Percentiles rank a stretch among this genome's conserved stretches.
These are phyloP conservation scores for Temnothorax unifasciatus DNA, from an alignment of 2,888 invertebrate species.

Conservation along the genomic window DNA sequence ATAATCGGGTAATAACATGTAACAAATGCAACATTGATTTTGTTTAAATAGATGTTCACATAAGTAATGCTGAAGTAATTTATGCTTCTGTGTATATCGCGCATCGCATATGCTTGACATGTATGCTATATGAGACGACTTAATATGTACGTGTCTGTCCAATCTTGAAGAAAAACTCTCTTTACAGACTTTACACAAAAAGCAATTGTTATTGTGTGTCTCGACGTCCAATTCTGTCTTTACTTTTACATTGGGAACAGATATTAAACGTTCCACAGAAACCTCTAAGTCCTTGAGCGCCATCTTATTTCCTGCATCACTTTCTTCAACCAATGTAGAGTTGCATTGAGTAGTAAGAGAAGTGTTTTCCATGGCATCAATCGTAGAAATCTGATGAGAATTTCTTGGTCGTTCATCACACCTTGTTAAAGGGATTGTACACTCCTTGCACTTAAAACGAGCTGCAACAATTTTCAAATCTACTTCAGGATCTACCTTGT, in stretches of 20 bases:
- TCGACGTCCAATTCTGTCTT: neutral
- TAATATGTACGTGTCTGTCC: slow-evolving; percentile 43
- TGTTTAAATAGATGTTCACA: slow-evolving; percentile 58
- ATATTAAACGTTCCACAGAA: slow-evolving; percentile 41
- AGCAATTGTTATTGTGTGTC: neutral
- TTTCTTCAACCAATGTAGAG: neutral
- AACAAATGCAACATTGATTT: slow-evolving; percentile 73
- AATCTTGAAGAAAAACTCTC: slow-evolving; percentile 43
- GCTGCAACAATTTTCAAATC: neutral
- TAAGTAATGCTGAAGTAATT: slow-evolving; percentile 70
- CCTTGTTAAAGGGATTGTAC: slow-evolving; percentile 51
- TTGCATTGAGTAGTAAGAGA: neutral
- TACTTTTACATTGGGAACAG: neutral
- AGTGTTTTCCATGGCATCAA: neutral
- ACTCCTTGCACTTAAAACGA: slow-evolving; percentile 47
- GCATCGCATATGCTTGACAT: slow-evolving; percentile 73
- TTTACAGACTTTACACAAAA: slow-evolving; percentile 60
- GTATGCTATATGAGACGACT: slow-evolving; percentile 61
- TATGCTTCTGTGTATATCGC: slow-evolving; percentile 54
- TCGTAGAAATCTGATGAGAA: slow-evolving; percentile 4
- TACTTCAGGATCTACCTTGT: neutral
- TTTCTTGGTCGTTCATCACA: slow-evolving; percentile 39
- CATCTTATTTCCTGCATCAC: neutral
- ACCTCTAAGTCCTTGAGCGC: slow-evolving; percentile 34
- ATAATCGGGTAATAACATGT: slow-evolving; percentile 5